Conservation (phyloP, 2,888 invertebrate species). For the Brachynemurus nebulosus region DNA sequence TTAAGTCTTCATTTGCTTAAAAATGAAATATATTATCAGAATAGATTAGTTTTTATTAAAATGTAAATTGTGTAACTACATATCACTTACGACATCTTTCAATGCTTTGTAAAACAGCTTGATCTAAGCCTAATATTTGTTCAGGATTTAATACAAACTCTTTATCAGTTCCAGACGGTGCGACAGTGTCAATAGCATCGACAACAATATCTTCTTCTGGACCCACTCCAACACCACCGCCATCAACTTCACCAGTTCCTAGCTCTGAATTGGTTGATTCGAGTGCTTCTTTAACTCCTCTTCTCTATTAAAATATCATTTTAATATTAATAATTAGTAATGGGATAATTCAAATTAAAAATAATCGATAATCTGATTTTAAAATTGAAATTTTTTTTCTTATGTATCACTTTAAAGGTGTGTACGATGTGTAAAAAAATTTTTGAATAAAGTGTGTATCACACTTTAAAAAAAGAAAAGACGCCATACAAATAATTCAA, state of each 20-base stretch:
- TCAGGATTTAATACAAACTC: conserved; percentile 60
- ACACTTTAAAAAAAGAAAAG: too few relatives aligned
- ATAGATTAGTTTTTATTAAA: neutral
- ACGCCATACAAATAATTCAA: too few relatives aligned
- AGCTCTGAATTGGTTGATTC: conserved; percentile 34
- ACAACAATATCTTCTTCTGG: conserved; percentile 60
- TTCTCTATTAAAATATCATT: conserved; percentile 30
- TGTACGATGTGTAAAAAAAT: too few relatives aligned
- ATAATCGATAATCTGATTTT: too few relatives aligned
- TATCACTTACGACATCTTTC: conserved; percentile 61
- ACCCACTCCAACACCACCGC: conserved; percentile 29
- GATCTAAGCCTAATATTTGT: conserved; percentile 75
- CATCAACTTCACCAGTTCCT: conserved; percentile 32
- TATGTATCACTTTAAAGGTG: too few relatives aligned
- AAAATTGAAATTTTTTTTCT: conserved; percentile 7
- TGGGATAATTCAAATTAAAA: too few relatives aligned
- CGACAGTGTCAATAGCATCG: conserved; percentile 40
- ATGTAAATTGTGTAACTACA: neutral
- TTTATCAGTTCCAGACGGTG: conserved; percentile 30
- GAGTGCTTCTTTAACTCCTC: conserved; percentile 44
- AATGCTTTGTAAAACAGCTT: conserved; percentile 83
- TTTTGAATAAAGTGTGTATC: too few relatives aligned
- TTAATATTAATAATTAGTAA: too few relatives aligned
- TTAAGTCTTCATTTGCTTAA: conserved; percentile 70
- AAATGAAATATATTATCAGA: too few relatives aligned